Evolutionary conservation across 2,113 vertebrate species (phyloP).

Genomic region (human): GRCh38 chrX:102431501-102432000

Average conservation of each 20-base stretch:
- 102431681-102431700: background rate
- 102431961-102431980: background rate
- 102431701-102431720: background rate
- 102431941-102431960: background rate
- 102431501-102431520: background rate
- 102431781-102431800: background rate
- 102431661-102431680: background rate
- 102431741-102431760: background rate
- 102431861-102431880: background rate
- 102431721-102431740: background rate
- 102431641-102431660: background rate
- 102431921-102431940: background rate
- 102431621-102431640: background rate
- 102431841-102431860: background rate
- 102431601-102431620: background rate
- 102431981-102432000: background rate
- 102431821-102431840: background rate
- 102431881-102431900: background rate
- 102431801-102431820: background rate
- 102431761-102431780: background rate
- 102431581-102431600: background rate
- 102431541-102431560: background rate
- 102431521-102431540: background rate
- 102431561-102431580: background rate
- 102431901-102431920: background rate